These are phyloP conservation scores for Hoplodrina ambigua DNA, from an alignment of 2,888 invertebrate genomes.

Conservation along the genomic window DNA sequence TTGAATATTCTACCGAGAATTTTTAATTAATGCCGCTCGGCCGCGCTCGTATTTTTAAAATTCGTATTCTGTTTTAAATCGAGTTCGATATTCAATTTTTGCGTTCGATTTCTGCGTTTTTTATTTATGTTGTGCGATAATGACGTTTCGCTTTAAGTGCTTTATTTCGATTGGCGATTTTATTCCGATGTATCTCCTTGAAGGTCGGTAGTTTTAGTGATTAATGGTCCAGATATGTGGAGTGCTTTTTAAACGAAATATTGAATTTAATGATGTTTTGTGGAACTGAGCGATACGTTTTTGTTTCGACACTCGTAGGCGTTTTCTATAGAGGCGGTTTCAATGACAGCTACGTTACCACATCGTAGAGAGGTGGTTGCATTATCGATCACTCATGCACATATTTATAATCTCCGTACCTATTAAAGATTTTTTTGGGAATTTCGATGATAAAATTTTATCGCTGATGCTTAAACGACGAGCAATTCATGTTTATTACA, in stretches of 20 bases:
- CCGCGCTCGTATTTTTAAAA: slow-evolving; percentile 89
- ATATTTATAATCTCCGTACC: slow-evolving; percentile 63
- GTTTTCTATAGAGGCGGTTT: slow-evolving; percentile 76
- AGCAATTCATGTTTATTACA: slow-evolving; percentile 60
- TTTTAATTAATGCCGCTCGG: slow-evolving; percentile 90
- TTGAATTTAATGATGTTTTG: slow-evolving; percentile 90
- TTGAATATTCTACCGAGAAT: slow-evolving; percentile 91
- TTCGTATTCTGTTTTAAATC: slow-evolving; percentile 90
- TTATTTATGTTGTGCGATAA: slow-evolving; percentile 90
- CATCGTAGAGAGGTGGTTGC: slow-evolving; percentile 74
- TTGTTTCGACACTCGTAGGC: slow-evolving; percentile 79
- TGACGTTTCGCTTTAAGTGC: slow-evolving; percentile 91
- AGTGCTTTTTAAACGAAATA: slow-evolving; percentile 90
- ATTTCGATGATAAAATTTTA: slow-evolving; percentile 71
- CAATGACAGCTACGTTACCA: slow-evolving; percentile 76
- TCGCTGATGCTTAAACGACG: slow-evolving; percentile 44
- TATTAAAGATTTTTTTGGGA: slow-evolving; percentile 32
- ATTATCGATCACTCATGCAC: slow-evolving; percentile 76
- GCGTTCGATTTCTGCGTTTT: slow-evolving; percentile 88
- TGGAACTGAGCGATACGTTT: slow-evolving; percentile 82
- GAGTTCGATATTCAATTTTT: slow-evolving; percentile 90
- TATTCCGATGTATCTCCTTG: slow-evolving; percentile 89
- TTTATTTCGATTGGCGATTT: slow-evolving; percentile 91
- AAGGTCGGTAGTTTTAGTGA: slow-evolving; percentile 90
- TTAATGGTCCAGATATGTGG: slow-evolving; percentile 89